phyloP scores from a whole-genome alignment of 2,113 vertebrate genomes.

The Silurus meridionalis region DNA sequence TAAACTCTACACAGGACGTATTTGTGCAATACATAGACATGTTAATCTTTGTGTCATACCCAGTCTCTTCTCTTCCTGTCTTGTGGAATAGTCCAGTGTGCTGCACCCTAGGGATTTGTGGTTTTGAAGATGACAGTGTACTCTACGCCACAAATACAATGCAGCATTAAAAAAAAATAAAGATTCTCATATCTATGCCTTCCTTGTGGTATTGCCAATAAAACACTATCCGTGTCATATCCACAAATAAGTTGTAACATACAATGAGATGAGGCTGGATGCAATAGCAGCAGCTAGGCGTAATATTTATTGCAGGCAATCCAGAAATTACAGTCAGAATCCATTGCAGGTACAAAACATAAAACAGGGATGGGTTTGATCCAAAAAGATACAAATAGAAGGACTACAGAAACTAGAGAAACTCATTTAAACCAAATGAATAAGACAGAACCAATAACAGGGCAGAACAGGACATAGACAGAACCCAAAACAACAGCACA shows the following conservation, averaged over 20 bases:
- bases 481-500: not conserved
- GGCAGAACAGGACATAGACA: not conserved
- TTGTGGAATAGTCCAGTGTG: not conserved
- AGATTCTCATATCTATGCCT: not conserved
- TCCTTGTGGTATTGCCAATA: not conserved
- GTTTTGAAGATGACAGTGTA: not conserved
- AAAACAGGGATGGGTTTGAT: not conserved
- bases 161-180: not conserved
- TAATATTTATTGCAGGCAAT: not conserved
- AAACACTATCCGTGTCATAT: constrained; percentile 7
- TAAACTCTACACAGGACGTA: constrained; percentile 13
- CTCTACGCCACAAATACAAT: not conserved
- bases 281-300: not conserved
- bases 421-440: not conserved
- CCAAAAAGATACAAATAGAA: not conserved
- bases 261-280: not conserved
- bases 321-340: constrained; percentile 5
- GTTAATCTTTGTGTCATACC: not conserved
- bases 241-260: constrained; percentile 7
- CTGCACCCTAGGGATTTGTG: not conserved
- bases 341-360: not conserved
- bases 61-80: not conserved
- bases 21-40: constrained; percentile 20
- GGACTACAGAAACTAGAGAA: not conserved
- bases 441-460: not conserved